Conservation (phyloP, 1,140 invertebrate genomes). For the Drosophila punjabiensis region DNA sequence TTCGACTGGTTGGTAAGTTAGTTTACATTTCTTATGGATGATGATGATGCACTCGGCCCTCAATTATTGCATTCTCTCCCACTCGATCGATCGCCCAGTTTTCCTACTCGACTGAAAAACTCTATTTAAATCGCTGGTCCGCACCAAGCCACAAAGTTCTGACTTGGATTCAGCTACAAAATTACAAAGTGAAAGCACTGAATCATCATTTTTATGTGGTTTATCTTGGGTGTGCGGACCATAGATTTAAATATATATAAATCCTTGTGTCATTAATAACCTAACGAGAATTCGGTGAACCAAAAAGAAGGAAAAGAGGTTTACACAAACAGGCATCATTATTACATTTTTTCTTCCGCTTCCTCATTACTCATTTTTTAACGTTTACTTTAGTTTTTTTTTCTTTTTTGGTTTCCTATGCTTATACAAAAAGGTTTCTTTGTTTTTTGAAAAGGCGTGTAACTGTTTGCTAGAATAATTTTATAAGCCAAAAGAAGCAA, state of each 20-base stretch:
- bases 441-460: conserved; percentile 49
- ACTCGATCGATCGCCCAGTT: conserved; percentile 21
- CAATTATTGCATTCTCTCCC: conserved; percentile 22
- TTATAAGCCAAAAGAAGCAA: conserved; percentile 67
- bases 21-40: conserved; percentile 6
- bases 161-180: not conserved
- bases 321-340: conserved; percentile 35
- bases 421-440: conserved; percentile 31
- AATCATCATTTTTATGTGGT: not conserved
- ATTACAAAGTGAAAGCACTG: not conserved
- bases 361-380: conserved; percentile 14
- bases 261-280: conserved; percentile 33
- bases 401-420: conserved; percentile 7
- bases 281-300: conserved; percentile 23
- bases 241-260: not conserved
- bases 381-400: conserved; percentile 17
- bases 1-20: conserved; percentile 11
- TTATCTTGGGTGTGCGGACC: not conserved
- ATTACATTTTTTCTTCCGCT: conserved; percentile 12
- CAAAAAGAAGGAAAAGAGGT: not conserved
- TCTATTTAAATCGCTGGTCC: conserved; percentile 9
- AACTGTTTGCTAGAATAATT: conserved; percentile 46
- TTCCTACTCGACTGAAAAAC: conserved; percentile 1
- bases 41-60: conserved; percentile 9
- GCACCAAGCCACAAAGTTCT: not conserved